A percentile compares a stretch with the other conserved stretches of the same genome.
Conservation (phyloP, 2,797 vertebrate species). For the Sciurus carolinensis region DNA sequence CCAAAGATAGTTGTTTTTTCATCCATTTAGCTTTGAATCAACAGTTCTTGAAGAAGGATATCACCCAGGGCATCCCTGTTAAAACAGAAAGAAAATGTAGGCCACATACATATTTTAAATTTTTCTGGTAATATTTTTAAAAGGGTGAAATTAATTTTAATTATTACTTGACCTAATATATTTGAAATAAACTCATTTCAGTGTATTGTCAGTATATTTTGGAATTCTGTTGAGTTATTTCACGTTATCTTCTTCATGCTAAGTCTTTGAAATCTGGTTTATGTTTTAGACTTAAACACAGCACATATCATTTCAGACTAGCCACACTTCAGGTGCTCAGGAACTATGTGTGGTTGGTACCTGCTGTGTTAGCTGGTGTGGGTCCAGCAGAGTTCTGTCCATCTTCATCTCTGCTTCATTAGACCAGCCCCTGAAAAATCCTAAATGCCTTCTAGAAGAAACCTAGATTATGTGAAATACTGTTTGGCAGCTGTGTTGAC, state of each 20-base stretch:
- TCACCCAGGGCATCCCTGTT: neutral
- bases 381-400: too few relatives aligned
- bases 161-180: neutral
- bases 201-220: neutral
- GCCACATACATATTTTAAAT: neutral
- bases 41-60: neutral
- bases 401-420: neutral
- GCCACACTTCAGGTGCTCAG: neutral
- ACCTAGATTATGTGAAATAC: neutral
- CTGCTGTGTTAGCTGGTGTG: neutral
- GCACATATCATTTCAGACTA: neutral
- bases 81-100: neutral
- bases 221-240: neutral
- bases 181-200: neutral
- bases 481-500: neutral
- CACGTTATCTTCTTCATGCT: neutral
- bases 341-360: rapidly evolving
- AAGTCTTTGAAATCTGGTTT: neutral
- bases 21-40: neutral
- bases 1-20: neutral
- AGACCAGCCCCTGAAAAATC: neutral
- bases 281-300: neutral
- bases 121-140: neutral
- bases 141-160: neutral
- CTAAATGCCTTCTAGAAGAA: neutral